A percentile compares a stretch with the other conserved stretches of the same genome.
Conservation (phyloP, 2,888 invertebrate species). For the Cordilura impudica region DNA sequence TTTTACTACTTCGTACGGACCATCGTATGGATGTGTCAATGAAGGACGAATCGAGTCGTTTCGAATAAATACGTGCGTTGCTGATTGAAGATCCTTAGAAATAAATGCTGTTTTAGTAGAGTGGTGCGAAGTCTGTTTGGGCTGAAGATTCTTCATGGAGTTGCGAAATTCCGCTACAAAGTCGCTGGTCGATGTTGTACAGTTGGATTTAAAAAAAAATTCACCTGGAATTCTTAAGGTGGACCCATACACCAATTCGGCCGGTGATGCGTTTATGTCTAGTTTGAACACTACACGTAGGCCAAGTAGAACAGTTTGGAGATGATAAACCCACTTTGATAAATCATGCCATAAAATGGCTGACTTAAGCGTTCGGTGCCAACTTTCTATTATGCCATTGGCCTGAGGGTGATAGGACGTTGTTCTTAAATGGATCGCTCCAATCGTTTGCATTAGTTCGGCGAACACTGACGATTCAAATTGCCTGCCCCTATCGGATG, state of each 20-base stretch:
- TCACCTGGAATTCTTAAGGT: conserved; percentile 29
- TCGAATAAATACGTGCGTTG: conserved; percentile 42
- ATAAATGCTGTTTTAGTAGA: neutral
- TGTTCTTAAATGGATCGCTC: conserved; percentile 8
- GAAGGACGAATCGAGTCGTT: conserved; percentile 37
- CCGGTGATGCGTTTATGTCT: conserved; percentile 6
- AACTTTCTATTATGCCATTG: conserved; percentile 27
- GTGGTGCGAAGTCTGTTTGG: conserved; percentile 15
- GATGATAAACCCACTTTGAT: conserved; percentile 13
- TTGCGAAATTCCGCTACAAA: neutral
- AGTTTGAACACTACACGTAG: neutral
- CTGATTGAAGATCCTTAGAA: neutral
- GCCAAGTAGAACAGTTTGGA: neutral
- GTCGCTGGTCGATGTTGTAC: neutral
- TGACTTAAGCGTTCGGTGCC: neutral
- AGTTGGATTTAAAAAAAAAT: conserved; percentile 3
- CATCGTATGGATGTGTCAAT: conserved; percentile 47
- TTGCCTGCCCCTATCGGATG: conserved; percentile 3
- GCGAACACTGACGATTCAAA: conserved; percentile 23
- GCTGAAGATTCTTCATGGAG: neutral
- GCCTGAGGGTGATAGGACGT: conserved; percentile 13
- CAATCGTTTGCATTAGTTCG: conserved; percentile 4
- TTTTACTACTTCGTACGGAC: conserved; percentile 33
- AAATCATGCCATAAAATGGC: conserved; percentile 27
- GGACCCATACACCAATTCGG: no score